These are phyloP conservation scores for Drosophila persimilis DNA, from an alignment of 1,140 invertebrate genomes.

Conservation along the genomic window DNA sequence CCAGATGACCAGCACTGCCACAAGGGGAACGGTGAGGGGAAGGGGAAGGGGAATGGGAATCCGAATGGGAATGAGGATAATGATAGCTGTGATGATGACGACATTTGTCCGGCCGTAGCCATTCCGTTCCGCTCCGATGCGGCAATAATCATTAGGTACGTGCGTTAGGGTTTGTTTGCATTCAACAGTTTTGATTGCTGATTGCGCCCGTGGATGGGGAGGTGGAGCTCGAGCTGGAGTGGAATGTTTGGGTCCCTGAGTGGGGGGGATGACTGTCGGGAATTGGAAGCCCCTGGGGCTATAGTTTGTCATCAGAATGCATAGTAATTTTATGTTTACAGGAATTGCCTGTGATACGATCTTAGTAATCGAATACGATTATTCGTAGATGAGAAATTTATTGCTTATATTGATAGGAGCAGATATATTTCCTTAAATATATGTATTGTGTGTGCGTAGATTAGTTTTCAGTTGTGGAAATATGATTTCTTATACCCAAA, in stretches of 20 bases:
- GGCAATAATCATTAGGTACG: slow-evolving; percentile 70
- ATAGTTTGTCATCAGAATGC: too few relatives aligned
- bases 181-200: slow-evolving; percentile 69
- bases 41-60: slow-evolving; percentile 11
- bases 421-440: too few relatives aligned
- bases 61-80: background rate
- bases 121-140: slow-evolving; percentile 43
- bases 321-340: too few relatives aligned
- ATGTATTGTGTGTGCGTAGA: too few relatives aligned
- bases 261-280: background rate
- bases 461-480: too few relatives aligned
- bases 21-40: slow-evolving; percentile 9
- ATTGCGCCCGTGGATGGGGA: slow-evolving; percentile 27
- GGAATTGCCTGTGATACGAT: too few relatives aligned
- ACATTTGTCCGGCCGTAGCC: slow-evolving; percentile 44
- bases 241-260: slow-evolving; percentile 17
- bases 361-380: too few relatives aligned
- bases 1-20: slow-evolving; percentile 23
- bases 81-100: slow-evolving; percentile 27
- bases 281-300: background rate
- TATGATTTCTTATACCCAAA: too few relatives aligned
- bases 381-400: too few relatives aligned
- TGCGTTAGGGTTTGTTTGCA: slow-evolving; percentile 68
- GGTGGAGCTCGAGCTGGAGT: background rate
- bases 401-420: too few relatives aligned